Conservation (phyloP, 2,888 invertebrate genomes). For the Amiota mariae region DNA sequence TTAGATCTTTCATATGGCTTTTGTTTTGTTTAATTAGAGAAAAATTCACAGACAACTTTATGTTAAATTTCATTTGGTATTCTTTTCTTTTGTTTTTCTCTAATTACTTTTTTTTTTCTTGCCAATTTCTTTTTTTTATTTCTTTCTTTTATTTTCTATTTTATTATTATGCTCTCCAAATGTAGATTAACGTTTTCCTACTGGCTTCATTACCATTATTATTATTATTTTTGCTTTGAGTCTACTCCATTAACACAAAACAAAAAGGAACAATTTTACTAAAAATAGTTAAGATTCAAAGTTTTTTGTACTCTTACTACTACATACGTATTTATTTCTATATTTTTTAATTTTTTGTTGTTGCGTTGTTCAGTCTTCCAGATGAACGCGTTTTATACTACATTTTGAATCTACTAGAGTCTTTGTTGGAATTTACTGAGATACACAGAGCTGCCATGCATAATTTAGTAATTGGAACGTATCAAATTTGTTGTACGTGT, state of each 20-base stretch:
- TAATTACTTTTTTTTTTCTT: not conserved
- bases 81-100: not conserved
- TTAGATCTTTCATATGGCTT: not conserved
- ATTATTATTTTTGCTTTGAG: slow-evolving; percentile 33
- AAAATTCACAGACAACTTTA: slow-evolving; percentile 28
- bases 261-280: no score
- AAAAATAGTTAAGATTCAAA: not conserved
- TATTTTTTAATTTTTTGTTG: slow-evolving; percentile 18
- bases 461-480: slow-evolving; percentile 67
- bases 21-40: slow-evolving; percentile 50
- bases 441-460: slow-evolving; percentile 42
- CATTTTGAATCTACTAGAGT: not conserved
- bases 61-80: not conserved
- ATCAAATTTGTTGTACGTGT: slow-evolving; percentile 53
- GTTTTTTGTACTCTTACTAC: not conserved
- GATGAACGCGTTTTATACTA: slow-evolving; percentile 60
- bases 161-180: not conserved
- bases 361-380: slow-evolving; percentile 63
- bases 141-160: not conserved
- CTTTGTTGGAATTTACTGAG: no score
- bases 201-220: slow-evolving; percentile 32
- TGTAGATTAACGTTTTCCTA: slow-evolving; percentile 10
- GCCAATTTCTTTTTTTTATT: not conserved
- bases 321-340: slow-evolving; percentile 1
- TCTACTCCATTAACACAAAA: no score